Evolutionary conservation across 2,888 invertebrate species (phyloP).

Genomic region (Anorthoa munda): DNA sequence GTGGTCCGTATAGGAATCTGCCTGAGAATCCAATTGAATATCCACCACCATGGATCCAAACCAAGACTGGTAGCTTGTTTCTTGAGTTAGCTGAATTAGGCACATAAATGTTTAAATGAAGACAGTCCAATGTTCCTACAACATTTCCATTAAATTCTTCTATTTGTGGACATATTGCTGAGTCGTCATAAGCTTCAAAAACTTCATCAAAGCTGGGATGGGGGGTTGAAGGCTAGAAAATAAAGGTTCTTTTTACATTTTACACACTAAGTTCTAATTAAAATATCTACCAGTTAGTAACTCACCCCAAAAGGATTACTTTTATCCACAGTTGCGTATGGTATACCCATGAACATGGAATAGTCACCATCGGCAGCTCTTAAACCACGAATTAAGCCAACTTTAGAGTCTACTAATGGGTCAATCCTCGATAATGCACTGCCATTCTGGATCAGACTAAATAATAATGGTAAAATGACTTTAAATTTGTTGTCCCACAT

Average conservation of each 20-base stretch:
- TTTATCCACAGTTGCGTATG: conserved; percentile 75
- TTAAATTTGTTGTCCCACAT: conserved; percentile 56
- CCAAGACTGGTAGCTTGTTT: conserved; percentile 75
- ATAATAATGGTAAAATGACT: conserved; percentile 47
- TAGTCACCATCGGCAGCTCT: conserved; percentile 76
- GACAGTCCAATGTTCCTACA: conserved; percentile 75
- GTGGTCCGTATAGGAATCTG: conserved; percentile 72
- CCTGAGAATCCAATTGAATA: conserved; percentile 72
- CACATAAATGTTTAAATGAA: conserved; percentile 77
- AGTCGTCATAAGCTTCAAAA: conserved; percentile 79
- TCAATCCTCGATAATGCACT: conserved; percentile 68
- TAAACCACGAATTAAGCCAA: conserved; percentile 76
- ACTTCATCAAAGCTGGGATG: conserved; percentile 71
- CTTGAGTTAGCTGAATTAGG: conserved; percentile 72
- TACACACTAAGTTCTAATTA: neutral
- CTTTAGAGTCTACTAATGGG: conserved; percentile 75
- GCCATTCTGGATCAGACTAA: conserved; percentile 53
- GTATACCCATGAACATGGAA: conserved; percentile 81
- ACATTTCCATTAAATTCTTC: conserved; percentile 68
- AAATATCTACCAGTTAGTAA: conserved; percentile 3
- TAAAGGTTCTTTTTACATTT: neutral
- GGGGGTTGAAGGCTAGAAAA: conserved; percentile 74
- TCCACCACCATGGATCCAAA: conserved; percentile 79
- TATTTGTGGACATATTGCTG: conserved; percentile 77
- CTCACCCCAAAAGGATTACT: conserved; percentile 81